These are phyloP conservation scores for Elephas maximus DNA, from an alignment of 2,113 vertebrate genomes.

Conservation along the genomic window DNA sequence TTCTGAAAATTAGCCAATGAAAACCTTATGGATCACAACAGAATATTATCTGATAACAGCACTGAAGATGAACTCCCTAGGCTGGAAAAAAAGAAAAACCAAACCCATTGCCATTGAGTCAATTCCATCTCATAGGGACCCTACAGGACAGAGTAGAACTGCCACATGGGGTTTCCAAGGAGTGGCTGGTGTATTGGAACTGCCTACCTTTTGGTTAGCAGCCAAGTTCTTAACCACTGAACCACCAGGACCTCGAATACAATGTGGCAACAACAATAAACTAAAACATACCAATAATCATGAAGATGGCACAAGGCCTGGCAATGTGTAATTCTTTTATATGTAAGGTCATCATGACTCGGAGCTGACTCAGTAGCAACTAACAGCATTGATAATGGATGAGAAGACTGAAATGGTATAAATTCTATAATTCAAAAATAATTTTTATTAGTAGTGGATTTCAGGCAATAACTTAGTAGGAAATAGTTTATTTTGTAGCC, in stretches of 20 bases:
- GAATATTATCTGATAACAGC: background rate
- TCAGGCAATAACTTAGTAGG: slow-evolving; percentile 1
- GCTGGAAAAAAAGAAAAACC: background rate
- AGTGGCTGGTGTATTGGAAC: no score
- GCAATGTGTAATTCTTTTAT: background rate
- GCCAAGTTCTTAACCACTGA: no score
- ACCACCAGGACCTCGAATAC: background rate
- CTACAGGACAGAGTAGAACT: no score
- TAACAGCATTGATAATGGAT: background rate
- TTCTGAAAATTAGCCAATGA: background rate
- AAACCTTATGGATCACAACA: background rate
- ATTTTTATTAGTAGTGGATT: background rate
- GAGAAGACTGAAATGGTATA: background rate
- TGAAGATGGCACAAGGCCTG: background rate
- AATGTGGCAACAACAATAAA: background rate
- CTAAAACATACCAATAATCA: no score
- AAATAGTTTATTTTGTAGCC: background rate
- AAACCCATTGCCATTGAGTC: no score
- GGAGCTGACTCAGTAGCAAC: background rate
- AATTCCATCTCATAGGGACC: no score
- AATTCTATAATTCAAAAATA: background rate
- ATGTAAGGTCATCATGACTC: background rate
- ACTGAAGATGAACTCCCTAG: background rate
- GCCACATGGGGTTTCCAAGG: no score
- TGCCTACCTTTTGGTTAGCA: no score